A percentile compares a stretch with the other conserved stretches of the same genome.
Evolutionary conservation across 2,113 vertebrate genomes (phyloP).

Genomic region (Aegypius monachus): DNA sequence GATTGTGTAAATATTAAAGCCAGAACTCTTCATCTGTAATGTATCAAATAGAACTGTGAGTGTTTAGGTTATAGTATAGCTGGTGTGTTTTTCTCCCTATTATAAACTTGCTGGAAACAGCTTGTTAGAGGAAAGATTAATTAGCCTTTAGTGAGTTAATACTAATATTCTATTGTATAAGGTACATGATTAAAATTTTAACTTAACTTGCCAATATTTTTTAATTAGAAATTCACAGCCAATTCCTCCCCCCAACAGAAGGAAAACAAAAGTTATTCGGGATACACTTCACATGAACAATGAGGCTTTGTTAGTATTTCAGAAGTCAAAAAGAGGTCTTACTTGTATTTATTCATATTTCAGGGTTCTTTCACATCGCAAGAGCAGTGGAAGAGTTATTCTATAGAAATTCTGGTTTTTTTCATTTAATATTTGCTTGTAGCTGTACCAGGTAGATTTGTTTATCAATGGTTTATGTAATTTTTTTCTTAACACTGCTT

Average conservation of each 20-base stretch:
- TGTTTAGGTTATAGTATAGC: not conserved
- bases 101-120: not conserved
- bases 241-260: not conserved
- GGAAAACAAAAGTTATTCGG: not conserved
- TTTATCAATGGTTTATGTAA: not conserved
- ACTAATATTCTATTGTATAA: not conserved
- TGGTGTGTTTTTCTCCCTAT: rapidly evolving
- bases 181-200: not conserved
- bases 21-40: not conserved
- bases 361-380: not conserved
- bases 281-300: not conserved
- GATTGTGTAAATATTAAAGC: not conserved
- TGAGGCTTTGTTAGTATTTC: not conserved
- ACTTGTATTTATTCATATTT: not conserved
- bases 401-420: not conserved
- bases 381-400: not conserved
- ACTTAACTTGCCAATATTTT: not conserved
- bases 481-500: not conserved
- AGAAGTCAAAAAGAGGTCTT: not conserved
- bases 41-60: not conserved
- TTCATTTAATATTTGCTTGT: not conserved
- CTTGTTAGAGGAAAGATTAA: not conserved
- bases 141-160: not conserved
- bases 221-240: not conserved
- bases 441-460: not conserved